A percentile compares a stretch with the other conserved stretches of the same genome.
These are phyloP conservation scores for Notothenia rossii DNA, from an alignment of 2,113 vertebrate genomes.

Conservation along the genomic window DNA sequence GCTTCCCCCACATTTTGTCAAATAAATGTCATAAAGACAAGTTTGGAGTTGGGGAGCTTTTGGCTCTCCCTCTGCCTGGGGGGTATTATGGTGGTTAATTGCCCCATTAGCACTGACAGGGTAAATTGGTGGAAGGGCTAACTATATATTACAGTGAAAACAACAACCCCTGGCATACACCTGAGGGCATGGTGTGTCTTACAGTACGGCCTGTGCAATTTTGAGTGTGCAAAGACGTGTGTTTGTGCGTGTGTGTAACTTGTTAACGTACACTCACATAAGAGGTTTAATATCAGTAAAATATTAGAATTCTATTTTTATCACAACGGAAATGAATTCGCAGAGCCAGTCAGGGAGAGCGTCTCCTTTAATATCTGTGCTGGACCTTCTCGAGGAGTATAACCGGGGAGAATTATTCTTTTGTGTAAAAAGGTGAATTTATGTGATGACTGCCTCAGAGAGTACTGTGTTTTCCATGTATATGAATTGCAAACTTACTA, in stretches of 20 bases:
- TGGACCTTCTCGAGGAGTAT: background rate
- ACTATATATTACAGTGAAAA: conserved; percentile 81
- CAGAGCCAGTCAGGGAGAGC: background rate
- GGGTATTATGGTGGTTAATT: conserved; percentile 78
- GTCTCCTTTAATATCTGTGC: background rate
- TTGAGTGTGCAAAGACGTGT: conserved; percentile 25
- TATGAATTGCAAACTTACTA: background rate
- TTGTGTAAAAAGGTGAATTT: conserved; percentile 3
- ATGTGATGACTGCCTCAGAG: background rate
- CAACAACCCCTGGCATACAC: conserved; percentile 80
- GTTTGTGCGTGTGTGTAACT: conserved; percentile 25
- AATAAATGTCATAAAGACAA: conserved; percentile 82
- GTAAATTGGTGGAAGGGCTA: conserved; percentile 82
- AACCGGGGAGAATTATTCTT: background rate
- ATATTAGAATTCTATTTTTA: conserved; percentile 48
- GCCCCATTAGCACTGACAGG: conserved; percentile 81
- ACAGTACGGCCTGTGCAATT: conserved; percentile 37
- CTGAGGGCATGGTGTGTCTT: conserved; percentile 66
- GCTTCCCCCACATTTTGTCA: conserved; percentile 77
- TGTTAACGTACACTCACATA: conserved; percentile 18
- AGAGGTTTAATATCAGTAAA: conserved; percentile 43
- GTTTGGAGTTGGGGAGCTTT: conserved; percentile 76
- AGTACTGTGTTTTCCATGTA: background rate
- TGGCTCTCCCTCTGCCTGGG: conserved; percentile 67
- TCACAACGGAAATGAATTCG: conserved; percentile 35